Evolutionary conservation across 1,140 invertebrate species (phyloP).

Genomic region (Harpegnathos saltator): DNA sequence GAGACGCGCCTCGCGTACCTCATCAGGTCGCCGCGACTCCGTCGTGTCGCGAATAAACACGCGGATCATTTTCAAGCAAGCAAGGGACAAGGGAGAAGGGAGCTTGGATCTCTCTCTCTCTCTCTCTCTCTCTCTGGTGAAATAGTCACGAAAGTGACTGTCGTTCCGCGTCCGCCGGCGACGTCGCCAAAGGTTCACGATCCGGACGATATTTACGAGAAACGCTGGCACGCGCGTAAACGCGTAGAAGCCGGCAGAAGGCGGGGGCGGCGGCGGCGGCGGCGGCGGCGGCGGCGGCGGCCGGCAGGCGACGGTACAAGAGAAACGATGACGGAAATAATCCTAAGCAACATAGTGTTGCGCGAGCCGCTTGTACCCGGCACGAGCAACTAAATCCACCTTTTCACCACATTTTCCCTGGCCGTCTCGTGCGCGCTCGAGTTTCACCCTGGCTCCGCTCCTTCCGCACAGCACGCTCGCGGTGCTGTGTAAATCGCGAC

Average conservation of each 20-base stretch:
- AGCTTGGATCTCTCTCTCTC: too few species aligned
- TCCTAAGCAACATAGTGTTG: constrained; percentile 34
- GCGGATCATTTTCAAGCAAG: too few species aligned
- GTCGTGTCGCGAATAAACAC: too few species aligned
- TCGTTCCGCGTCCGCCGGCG: too few species aligned
- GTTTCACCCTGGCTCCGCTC: background rate
- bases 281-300: constrained; percentile 44
- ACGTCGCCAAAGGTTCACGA: constrained; percentile 30
- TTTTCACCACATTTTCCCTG: background rate
- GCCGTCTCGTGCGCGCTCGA: background rate
- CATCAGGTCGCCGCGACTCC: too few species aligned
- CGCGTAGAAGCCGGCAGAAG: constrained; percentile 12
- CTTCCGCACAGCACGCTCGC: background rate
- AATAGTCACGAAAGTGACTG: too few species aligned
- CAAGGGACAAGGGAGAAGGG: too few species aligned
- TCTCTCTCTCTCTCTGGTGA: too few species aligned
- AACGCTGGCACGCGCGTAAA: constrained; percentile 30
- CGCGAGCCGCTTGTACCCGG: background rate
- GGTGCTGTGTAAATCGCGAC: background rate
- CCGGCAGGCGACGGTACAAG: constrained; percentile 25
- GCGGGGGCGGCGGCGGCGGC: constrained; percentile 43
- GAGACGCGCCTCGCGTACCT: too few species aligned
- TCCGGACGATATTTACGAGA: constrained; percentile 43
- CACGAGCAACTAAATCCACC: constrained; percentile 20
- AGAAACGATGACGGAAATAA: constrained; percentile 61